Percentiles rank a stretch among this genome's conserved stretches.
phyloP scores from a whole-genome alignment of 2,113 vertebrate genomes.

The Probosciger aterrimus region DNA sequence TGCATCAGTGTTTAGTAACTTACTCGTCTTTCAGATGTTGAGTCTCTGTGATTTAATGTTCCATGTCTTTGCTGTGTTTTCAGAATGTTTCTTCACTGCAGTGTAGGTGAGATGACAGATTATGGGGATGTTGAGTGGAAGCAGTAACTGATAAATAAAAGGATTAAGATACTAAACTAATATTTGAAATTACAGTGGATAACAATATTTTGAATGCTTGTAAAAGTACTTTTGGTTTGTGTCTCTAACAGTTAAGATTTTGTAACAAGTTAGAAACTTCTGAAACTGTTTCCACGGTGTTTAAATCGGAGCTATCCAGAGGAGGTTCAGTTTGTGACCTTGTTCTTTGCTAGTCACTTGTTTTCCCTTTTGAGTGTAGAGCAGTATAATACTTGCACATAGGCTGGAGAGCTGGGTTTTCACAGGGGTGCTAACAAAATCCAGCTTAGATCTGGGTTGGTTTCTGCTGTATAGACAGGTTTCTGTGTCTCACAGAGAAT shows the following conservation, averaged over 20 bases:
- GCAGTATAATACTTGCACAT: accelerated
- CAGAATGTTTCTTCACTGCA: neutral
- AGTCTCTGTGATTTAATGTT: neutral
- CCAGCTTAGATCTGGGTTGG: accelerated
- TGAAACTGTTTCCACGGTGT: neutral
- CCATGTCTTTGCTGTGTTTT: accelerated
- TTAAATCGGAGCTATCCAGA: neutral
- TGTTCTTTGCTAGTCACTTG: accelerated
- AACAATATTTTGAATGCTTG: neutral
- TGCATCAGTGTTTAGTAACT: neutral
- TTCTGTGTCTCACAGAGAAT: neutral
- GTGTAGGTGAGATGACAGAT: neutral
- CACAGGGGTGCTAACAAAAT: accelerated
- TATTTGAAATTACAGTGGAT: neutral
- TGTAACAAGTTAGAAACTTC: neutral
- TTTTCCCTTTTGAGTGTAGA: neutral
- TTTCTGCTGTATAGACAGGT: neutral
- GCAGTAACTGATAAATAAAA: neutral
- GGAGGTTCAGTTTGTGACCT: neutral
- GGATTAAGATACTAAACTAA: neutral
- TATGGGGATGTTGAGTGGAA: neutral
- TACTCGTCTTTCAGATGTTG: neutral
- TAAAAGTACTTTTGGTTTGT: neutral
- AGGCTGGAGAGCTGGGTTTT: neutral
- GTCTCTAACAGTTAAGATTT: neutral